phyloP scores from a whole-genome alignment of 2,888 invertebrate genomes.

The Sicus ferrugineus region DNA sequence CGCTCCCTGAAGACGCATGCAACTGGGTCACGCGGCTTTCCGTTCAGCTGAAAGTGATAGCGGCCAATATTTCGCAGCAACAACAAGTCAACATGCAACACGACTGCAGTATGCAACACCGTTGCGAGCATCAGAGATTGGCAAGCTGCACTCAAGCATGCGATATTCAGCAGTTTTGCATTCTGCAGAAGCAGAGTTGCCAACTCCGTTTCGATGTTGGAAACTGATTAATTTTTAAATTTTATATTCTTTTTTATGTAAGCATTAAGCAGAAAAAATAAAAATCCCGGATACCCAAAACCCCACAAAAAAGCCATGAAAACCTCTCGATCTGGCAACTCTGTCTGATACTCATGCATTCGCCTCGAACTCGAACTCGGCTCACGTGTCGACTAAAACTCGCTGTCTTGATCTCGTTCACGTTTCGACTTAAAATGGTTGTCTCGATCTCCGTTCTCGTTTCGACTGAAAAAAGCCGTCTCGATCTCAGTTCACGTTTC shows the following conservation, averaged over 20 bases:
- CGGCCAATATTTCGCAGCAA: conserved; percentile 5
- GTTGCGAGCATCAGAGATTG: conserved; percentile 3
- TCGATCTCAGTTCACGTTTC: not conserved
- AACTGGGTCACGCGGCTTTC: conserved; percentile 28
- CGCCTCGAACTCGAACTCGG: no score
- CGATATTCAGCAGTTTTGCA: not conserved
- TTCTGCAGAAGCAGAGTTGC: conserved; percentile 1
- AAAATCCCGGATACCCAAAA: no score
- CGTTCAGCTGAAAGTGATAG: conserved; percentile 30
- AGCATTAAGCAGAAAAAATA: no score
- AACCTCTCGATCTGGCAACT: no score
- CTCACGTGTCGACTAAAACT: no score
- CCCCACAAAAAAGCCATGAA: no score
- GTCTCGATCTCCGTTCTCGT: not conserved
- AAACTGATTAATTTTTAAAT: not conserved
- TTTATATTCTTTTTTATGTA: not conserved
- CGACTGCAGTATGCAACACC: not conserved
- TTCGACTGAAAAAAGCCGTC: no score
- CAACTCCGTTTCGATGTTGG: no score
- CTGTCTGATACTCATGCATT: no score
- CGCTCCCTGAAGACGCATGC: not conserved
- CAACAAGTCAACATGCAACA: conserved; percentile 9
- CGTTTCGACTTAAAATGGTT: no score
- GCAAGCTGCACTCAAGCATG: conserved; percentile 20
- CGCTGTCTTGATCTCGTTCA: no score